These are phyloP conservation scores for Ennomos fuscantarius DNA, from an alignment of 2,888 invertebrate species.

Conservation along the genomic window DNA sequence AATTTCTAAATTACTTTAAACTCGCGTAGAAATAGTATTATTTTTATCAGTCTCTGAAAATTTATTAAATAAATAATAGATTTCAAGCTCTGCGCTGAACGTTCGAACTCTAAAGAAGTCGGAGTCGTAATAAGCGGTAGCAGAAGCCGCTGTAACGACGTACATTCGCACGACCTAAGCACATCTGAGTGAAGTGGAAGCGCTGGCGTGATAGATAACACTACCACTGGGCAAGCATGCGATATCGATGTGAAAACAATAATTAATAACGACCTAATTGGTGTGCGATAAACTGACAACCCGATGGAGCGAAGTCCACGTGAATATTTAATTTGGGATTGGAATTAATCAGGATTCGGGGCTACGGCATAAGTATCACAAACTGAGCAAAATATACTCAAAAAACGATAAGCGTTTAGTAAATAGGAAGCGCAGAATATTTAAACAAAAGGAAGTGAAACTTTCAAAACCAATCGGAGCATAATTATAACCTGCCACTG, in stretches of 20 bases:
- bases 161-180: constrained; percentile 44
- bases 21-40: too few species aligned
- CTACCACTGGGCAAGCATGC: constrained; percentile 45
- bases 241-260: constrained; percentile 59
- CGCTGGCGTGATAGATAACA: constrained; percentile 65
- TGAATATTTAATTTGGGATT: constrained; percentile 44
- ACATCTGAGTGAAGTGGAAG: constrained; percentile 42
- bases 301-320: constrained; percentile 53
- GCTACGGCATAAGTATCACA: constrained; percentile 3
- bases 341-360: constrained; percentile 36
- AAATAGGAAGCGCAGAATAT: background rate
- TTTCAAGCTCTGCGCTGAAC: constrained; percentile 38
- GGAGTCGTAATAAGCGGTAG: constrained; percentile 41
- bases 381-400: background rate
- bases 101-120: constrained; percentile 43
- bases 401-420: background rate
- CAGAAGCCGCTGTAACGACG: constrained; percentile 35
- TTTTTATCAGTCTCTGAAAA: constrained; percentile 35
- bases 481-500: too few species aligned
- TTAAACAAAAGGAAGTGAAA: too few species aligned
- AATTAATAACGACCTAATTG: constrained; percentile 73
- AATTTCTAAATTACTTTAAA: constrained; percentile 4
- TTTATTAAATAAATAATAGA: constrained; percentile 29
- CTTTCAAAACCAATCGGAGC: too few species aligned
- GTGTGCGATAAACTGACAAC: constrained; percentile 59